Conservation (phyloP, 2,888 invertebrate species). For the Mallateleia sp. region DNA sequence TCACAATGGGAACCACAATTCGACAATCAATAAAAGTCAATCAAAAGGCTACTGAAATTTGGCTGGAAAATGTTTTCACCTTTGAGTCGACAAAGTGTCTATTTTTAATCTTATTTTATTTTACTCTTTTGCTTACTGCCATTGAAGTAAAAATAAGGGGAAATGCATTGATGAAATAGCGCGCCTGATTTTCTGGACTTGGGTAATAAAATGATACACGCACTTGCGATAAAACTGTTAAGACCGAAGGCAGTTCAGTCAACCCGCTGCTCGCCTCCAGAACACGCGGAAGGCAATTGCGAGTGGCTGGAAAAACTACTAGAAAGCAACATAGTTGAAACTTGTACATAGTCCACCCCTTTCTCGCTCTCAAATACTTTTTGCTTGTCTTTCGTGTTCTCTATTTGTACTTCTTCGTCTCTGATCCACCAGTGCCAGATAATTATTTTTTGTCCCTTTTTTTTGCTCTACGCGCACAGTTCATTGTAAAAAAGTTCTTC, state of each 20-base stretch:
- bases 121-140: slow-evolving; percentile 32
- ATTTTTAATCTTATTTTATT: background rate
- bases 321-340: slow-evolving; percentile 74
- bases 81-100: background rate
- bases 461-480: slow-evolving; percentile 1
- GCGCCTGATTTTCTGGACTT: slow-evolving; percentile 56
- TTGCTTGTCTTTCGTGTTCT: slow-evolving; percentile 43
- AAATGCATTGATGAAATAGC: slow-evolving; percentile 19
- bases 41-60: slow-evolving; percentile 42
- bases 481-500: background rate
- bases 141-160: slow-evolving; percentile 57
- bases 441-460: background rate
- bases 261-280: slow-evolving; percentile 33
- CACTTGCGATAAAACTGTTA: slow-evolving; percentile 17
- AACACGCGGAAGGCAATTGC: slow-evolving; percentile 30
- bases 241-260: slow-evolving; percentile 51
- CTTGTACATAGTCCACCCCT: slow-evolving; percentile 85
- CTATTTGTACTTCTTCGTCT: slow-evolving; percentile 44
- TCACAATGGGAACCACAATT: background rate
- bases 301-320: slow-evolving; percentile 49
- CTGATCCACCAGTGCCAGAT: slow-evolving; percentile 64
- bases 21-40: slow-evolving; percentile 9
- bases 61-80: slow-evolving; percentile 35
- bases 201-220: slow-evolving; percentile 26
- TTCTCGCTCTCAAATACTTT: slow-evolving; percentile 55